Evolutionary conservation across 2,113 vertebrate species (phyloP).

Genomic region (Pachycephala philippinensis): DNA sequence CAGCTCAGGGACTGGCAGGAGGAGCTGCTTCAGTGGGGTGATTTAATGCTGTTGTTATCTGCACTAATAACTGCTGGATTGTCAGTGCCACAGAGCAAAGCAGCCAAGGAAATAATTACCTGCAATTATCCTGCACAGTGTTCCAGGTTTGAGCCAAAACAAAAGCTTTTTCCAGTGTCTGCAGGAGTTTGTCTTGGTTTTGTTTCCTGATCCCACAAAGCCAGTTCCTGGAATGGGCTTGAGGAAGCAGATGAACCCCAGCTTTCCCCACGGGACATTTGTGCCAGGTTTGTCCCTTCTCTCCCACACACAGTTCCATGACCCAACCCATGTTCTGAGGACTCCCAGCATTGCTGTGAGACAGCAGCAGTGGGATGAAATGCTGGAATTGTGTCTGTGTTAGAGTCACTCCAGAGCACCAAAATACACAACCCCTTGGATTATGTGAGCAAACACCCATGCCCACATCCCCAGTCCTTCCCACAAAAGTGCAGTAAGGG

Average conservation of each 20-base stretch:
- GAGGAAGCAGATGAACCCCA: not conserved
- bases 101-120: not conserved
- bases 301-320: not conserved
- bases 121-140: not conserved
- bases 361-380: too few species aligned
- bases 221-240: not conserved
- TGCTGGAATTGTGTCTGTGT: not conserved
- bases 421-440: not conserved
- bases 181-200: not conserved
- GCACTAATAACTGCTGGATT: not conserved
- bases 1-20: not conserved
- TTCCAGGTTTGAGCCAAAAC: not conserved
- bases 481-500: not conserved
- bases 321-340: not conserved
- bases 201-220: not conserved
- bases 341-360: rapidly evolving
- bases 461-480: not conserved
- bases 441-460: not conserved
- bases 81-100: not conserved
- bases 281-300: not conserved
- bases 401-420: not conserved
- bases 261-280: not conserved
- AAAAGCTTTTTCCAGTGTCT: not conserved
- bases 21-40: not conserved
- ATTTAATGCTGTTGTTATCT: not conserved